Conservation (phyloP, 2,888 invertebrate species). For the Luffia ferchaultella region DNA sequence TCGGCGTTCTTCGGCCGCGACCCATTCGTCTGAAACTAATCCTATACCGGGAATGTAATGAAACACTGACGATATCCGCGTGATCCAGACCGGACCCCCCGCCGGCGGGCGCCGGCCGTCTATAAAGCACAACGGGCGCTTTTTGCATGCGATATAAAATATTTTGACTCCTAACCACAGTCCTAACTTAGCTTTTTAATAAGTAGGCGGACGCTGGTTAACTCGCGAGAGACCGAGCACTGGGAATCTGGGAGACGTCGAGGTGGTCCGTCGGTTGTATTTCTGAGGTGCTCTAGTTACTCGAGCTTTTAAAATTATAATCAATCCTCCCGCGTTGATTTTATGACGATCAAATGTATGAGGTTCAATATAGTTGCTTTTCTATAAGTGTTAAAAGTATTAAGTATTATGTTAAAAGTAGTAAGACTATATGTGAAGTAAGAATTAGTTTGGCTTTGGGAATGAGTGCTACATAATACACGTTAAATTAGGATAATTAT, state of each 20-base stretch:
- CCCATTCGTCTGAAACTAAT: constrained; percentile 37
- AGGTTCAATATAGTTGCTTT: no score
- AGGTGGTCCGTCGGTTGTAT: constrained; percentile 38
- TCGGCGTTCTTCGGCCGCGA: constrained; percentile 13
- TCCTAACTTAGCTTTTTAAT: constrained; percentile 12
- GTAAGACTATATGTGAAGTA: no score
- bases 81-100: neutral
- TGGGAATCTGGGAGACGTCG: constrained; percentile 23
- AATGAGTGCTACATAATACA: no score
- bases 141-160: no score
- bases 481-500: no score
- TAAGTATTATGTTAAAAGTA: no score
- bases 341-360: constrained; percentile 29
- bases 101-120: no score
- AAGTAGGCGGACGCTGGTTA: constrained; percentile 3
- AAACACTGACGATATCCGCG: constrained; percentile 23
- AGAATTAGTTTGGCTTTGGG: no score
- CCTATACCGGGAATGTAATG: constrained; percentile 48
- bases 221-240: constrained; percentile 14
- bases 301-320: constrained; percentile 24
- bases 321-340: constrained; percentile 34
- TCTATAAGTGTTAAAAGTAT: no score
- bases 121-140: no score
- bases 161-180: constrained; percentile 25
- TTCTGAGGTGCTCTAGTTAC: constrained; percentile 30